phyloP scores from a whole-genome alignment of 2,888 invertebrate species.

The Julus scanicus region DNA sequence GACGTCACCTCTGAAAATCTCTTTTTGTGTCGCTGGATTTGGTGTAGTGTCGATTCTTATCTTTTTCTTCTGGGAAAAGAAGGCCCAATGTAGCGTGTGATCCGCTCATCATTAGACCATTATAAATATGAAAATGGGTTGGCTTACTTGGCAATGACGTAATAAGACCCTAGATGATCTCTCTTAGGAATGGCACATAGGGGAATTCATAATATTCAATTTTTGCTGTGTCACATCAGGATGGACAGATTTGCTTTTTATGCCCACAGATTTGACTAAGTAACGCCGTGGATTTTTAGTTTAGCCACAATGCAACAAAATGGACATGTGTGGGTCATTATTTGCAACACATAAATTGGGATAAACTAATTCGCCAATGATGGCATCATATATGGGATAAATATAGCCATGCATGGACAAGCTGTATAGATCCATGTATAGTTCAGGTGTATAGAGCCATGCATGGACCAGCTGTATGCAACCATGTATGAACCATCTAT shows the following conservation, averaged over 20 bases:
- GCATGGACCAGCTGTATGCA: too few relatives aligned
- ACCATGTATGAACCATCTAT: too few relatives aligned
- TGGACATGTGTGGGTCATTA: too few relatives aligned
- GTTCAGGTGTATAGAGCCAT: too few relatives aligned
- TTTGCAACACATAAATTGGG: too few relatives aligned
- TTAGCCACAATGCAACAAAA: too few relatives aligned
- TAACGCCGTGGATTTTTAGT: too few relatives aligned
- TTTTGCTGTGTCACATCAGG: neutral
- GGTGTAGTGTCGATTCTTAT: neutral
- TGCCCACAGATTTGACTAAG: too few relatives aligned
- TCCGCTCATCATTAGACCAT: neutral
- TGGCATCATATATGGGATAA: too few relatives aligned
- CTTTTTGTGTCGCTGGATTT: neutral
- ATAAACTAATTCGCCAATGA: too few relatives aligned
- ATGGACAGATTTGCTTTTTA: neutral
- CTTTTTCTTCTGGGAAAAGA: neutral
- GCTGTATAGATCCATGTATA: too few relatives aligned
- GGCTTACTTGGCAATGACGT: neutral
- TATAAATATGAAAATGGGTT: neutral
- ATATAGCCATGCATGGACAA: too few relatives aligned
- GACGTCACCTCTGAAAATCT: neutral
- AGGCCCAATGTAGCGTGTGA: neutral
- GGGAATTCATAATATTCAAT: neutral
- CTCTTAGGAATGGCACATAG: neutral
- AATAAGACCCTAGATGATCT: neutral